Conservation (phyloP, 1,140 invertebrate species). For the Callitettix versicolor region DNA sequence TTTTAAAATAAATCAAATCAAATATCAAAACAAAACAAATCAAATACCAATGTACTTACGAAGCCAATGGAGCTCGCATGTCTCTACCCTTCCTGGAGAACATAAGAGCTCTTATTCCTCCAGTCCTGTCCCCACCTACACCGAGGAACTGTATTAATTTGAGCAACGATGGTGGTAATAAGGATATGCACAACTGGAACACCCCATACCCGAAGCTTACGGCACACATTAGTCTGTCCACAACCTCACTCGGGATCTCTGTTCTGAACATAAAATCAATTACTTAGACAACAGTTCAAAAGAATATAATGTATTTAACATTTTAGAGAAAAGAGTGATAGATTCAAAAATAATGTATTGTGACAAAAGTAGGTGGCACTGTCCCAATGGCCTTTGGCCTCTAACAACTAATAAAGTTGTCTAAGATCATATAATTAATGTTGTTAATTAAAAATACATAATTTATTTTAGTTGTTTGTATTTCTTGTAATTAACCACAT, state of each 20-base stretch:
- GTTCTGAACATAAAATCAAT: conserved; percentile 21
- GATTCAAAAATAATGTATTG: too few species aligned
- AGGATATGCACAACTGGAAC: conserved; percentile 57
- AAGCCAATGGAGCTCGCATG: conserved; percentile 61
- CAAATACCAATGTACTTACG: conserved; percentile 35
- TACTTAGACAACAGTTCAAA: not conserved
- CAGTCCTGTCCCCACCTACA: conserved; percentile 54
- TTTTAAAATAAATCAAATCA: too few species aligned
- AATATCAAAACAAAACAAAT: too few species aligned
- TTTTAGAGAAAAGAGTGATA: not conserved
- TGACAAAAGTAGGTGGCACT: too few species aligned
- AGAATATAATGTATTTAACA: not conserved
- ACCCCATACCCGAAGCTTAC: conserved; percentile 64
- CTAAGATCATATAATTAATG: not conserved
- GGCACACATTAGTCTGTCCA: conserved; percentile 50
- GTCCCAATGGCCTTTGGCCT: too few species aligned
- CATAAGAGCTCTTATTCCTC: conserved; percentile 50
- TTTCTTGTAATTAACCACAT: too few species aligned
- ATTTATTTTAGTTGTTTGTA: too few species aligned
- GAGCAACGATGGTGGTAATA: conserved; percentile 54
- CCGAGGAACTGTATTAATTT: conserved; percentile 57
- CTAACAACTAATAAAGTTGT: not conserved
- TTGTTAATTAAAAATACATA: not conserved
- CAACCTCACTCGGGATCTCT: conserved; percentile 36
- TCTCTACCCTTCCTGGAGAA: conserved; percentile 51